Base-by-base conservation (phyloP, 2,797 vertebrate species). In the Lates japonicus region DNA sequence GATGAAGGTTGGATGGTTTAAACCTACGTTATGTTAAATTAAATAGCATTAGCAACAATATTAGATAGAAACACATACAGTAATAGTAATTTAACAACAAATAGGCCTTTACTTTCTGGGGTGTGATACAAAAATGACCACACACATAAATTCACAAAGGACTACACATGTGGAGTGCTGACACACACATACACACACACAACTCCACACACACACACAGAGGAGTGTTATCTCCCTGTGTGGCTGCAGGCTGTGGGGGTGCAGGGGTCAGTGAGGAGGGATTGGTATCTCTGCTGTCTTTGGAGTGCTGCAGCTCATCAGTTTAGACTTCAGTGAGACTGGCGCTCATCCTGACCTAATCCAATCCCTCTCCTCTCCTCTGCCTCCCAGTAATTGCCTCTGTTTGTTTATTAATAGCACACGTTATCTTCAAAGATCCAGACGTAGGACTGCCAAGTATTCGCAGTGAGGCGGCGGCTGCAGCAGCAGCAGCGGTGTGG, bases 371-470 rank as follows among this genome's bases (percentile, higher is more conserved):
- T 90, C 84, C 88, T 89, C 88, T 88, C 87, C 86, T 89, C 90
- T 74, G 88, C 92, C 90, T 91, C 91, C 88, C 83, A 91, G 94
- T 96, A 96, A 96, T 96, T 96, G 94, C 93, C 88, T 90, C 92
- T 92, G 94, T 95, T 95, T 96, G 95, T 95, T 95, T 95, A 95
- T 96, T 96, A 95, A 95, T 95, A 95, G 93, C 92, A 77, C 42
- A 62, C 55, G 91, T 95, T 96, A 96, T 96, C 96, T 95, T 95
- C 95, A 96, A 95, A 95, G 94, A 96, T 96, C 95, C 96, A 96
- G 95, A 93, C 91, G 46, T 74, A 46, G 80, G 80, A 91, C 92
- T 91, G 92, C 87, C 72, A 81, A 95, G 94, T 91, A 86, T 93
- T 91, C 84, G 61, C 91, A 90, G 93, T 37, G 77, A 88, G 83